These are phyloP conservation scores for Ondatra zibethicus DNA, from an alignment of 2,113 vertebrate genomes.

Conservation along the genomic window DNA sequence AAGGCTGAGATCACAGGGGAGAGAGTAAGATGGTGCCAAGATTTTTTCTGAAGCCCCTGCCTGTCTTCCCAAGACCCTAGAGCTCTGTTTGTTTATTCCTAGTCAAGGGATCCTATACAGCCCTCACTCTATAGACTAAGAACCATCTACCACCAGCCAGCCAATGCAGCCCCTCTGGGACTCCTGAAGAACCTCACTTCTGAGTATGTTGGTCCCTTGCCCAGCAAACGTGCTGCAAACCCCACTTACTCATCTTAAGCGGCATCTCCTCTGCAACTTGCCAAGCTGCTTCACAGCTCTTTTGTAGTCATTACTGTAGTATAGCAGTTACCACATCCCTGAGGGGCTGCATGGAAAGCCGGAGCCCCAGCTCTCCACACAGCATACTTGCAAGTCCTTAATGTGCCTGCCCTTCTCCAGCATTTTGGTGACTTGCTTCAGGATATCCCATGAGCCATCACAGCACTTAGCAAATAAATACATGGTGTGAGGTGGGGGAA, in stretches of 20 bases:
- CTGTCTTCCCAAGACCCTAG: not conserved
- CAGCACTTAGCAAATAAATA: not conserved
- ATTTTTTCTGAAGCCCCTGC: not conserved
- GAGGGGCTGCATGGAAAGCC: not conserved
- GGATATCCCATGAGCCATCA: not conserved
- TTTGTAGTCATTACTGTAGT: not conserved
- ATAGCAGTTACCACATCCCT: rapidly evolving
- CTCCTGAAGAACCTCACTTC: not conserved
- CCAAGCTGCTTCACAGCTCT: rapidly evolving
- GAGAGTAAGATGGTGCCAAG: not conserved
- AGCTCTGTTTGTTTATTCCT: not conserved
- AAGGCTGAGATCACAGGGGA: not conserved
- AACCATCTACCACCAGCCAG: not conserved
- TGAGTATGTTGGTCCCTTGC: rapidly evolving
- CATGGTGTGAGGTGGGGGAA: rapidly evolving
- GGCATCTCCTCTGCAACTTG: not conserved
- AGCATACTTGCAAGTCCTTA: not conserved
- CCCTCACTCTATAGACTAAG: not conserved
- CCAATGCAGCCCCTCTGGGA: not conserved
- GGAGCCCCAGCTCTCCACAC: not conserved
- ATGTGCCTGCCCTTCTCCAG: not conserved
- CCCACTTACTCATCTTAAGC: rapidly evolving
- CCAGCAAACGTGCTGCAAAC: not conserved
- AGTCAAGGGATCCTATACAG: not conserved
- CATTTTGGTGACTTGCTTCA: not conserved